Conservation (phyloP, 1,140 invertebrate species). For the Bombus confusus region DNA sequence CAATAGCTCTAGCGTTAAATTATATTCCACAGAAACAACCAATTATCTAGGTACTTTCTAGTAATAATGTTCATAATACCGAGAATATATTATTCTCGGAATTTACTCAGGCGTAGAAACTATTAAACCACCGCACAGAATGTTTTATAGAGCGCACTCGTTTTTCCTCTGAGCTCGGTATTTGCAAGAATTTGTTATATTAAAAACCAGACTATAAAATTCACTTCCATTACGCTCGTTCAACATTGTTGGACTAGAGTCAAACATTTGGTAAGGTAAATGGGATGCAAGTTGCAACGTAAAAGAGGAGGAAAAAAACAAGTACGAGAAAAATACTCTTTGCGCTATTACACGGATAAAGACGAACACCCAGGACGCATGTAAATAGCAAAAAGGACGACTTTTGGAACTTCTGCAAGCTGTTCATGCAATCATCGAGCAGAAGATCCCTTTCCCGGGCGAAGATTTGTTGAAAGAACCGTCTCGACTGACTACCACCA, state of each 20-base stretch:
- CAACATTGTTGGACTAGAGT: background rate
- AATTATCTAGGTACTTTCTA: background rate
- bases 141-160: background rate
- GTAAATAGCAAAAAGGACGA: background rate
- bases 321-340: background rate
- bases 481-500: background rate
- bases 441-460: no score
- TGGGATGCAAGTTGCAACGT: no score
- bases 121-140: background rate
- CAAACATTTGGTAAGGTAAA: background rate
- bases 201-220: slow-evolving; percentile 4
- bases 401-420: background rate
- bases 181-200: background rate
- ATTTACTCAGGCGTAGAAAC: background rate
- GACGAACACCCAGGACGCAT: background rate
- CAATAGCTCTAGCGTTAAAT: background rate
- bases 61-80: background rate
- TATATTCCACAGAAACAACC: background rate
- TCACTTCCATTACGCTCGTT: no score
- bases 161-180: background rate
- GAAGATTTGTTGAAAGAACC: slow-evolving; percentile 11
- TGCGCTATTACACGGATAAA: background rate
- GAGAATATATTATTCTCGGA: background rate
- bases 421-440: background rate
- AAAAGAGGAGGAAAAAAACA: no score